Conservation (phyloP, 1,140 invertebrate genomes). For the Oncopodura yosiiana region DNA sequence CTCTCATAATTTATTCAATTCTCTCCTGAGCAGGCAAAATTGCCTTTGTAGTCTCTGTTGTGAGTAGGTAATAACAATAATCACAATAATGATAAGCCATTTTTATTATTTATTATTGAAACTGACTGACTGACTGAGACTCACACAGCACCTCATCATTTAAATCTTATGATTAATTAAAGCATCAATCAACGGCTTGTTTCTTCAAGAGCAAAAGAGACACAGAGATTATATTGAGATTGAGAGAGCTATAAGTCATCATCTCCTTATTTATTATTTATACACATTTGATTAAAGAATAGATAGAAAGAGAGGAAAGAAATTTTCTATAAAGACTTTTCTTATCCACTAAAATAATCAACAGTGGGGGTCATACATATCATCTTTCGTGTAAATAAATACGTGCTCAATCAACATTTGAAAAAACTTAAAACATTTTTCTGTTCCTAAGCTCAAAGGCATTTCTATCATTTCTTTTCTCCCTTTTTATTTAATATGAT, state of each 20-base stretch:
- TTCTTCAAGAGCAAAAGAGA: too few relatives aligned
- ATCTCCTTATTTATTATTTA: too few relatives aligned
- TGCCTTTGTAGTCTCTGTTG: neutral
- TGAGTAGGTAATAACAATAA: neutral
- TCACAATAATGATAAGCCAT: conserved; percentile 7
- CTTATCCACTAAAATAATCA: conserved; percentile 15
- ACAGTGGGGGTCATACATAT: conserved; percentile 15
- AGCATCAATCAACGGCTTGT: conserved; percentile 14
- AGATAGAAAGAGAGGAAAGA: neutral
- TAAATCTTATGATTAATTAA: conserved; percentile 18
- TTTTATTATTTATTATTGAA: conserved; percentile 19
- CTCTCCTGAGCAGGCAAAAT: too few relatives aligned
- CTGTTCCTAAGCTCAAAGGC: too few relatives aligned
- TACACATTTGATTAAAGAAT: too few relatives aligned
- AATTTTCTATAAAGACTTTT: neutral
- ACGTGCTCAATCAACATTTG: conserved; percentile 19
- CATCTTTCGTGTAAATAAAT: conserved; percentile 20
- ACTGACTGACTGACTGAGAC: conserved; percentile 13
- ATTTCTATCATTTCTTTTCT: too few relatives aligned
- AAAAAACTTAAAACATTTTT: too few relatives aligned
- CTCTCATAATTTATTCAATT: too few relatives aligned
- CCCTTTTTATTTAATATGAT: too few relatives aligned
- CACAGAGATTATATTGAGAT: neutral
- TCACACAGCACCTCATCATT: conserved; percentile 17
- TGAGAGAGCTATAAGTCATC: too few relatives aligned